Evolutionary conservation across 1,140 invertebrate species (phyloP).

Genomic region (Zaprionus tsacasi): DNA sequence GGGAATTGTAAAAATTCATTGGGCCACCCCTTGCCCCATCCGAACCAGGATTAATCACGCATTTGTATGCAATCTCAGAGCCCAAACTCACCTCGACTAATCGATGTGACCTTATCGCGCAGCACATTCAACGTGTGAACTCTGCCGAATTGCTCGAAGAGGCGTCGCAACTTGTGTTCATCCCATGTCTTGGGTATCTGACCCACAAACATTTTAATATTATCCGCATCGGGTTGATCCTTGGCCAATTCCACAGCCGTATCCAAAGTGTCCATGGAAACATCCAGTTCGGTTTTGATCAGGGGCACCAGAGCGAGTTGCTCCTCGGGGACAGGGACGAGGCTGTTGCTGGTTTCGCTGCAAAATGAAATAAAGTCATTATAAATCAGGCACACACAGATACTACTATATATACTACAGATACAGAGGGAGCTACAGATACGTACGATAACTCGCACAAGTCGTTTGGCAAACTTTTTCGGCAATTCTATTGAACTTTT

Average conservation of each 20-base stretch:
- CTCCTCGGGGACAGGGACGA: neutral
- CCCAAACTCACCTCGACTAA: slow-evolving; percentile 94
- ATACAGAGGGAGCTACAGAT: neutral
- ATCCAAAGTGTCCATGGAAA: slow-evolving; percentile 42
- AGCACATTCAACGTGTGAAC: slow-evolving; percentile 99
- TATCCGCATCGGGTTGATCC: slow-evolving; percentile 96
- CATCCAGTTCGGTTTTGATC: slow-evolving; percentile 42
- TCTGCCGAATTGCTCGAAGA: slow-evolving; percentile 98
- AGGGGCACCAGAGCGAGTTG: slow-evolving; percentile 33
- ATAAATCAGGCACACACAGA: slow-evolving; percentile 30
- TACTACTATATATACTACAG: neutral
- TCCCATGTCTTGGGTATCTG: slow-evolving; percentile 98
- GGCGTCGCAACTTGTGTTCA: slow-evolving; percentile 95
- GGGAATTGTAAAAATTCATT: slow-evolving; percentile 77
- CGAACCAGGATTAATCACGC: slow-evolving; percentile 44
- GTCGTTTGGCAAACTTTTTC: slow-evolving; percentile 41
- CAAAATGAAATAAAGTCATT: slow-evolving; percentile 35
- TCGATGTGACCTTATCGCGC: slow-evolving; percentile 96
- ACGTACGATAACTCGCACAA: slow-evolving; percentile 13
- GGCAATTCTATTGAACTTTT: slow-evolving; percentile 60
- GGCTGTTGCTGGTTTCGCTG: slow-evolving; percentile 42
- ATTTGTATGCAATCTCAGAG: slow-evolving; percentile 66
- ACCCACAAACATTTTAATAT: slow-evolving; percentile 99
- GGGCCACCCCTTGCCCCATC: slow-evolving; percentile 17
- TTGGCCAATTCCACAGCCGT: slow-evolving; percentile 58